Base-by-base conservation (phyloP, 2,888 invertebrate species). In the Ametastegia equiseti region DNA sequence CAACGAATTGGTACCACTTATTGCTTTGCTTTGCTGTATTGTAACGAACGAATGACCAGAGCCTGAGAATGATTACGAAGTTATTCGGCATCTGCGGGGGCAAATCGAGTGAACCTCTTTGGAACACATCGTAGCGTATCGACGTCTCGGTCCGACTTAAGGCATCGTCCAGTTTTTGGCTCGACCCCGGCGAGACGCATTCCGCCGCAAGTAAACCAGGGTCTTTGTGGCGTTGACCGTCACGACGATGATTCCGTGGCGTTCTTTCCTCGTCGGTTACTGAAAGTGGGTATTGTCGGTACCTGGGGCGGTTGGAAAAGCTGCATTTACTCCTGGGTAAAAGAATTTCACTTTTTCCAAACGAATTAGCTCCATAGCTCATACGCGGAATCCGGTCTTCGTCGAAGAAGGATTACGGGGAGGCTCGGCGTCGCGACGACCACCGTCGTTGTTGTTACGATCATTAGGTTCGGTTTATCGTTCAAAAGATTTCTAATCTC, bases 131-230 rank as follows among this genome's bases (percentile, higher is more conserved):
- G 78, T 78, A 33, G 57, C 60, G 78, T 78, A 78, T 78, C 63
- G 78, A 78, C 60, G 45, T 78, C 63, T 45, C 36, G 60, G 15
- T 27, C 78, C 60, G 63, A 39, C 42, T 78, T 78, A 60, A 78
- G 78, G 78, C 78, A 78, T 78, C 60, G 78, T 78, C 78, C 78
- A 78, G 78, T 78, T 78, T 78, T 78, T 78, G 78, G 78, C 78
- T 63, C 78, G 60, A 78, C 78, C 60, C 78, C 78, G 78, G 27
- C 78, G 60, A 78, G 78, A 63, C 60, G 63, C 78, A 78, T 78
- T 78, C 78, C 78, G 54, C 75, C 75, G 57, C 75, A 45, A 75
- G 75, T 50, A 75, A 75, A 75, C 75, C 54, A 54, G 50, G 33
- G 78, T 78, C 78, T 78, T 78, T 78, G 78, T 63, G 78, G 78